phyloP scores from a whole-genome alignment of 2,888 invertebrate species.

The Ornithoptera priamus region DNA sequence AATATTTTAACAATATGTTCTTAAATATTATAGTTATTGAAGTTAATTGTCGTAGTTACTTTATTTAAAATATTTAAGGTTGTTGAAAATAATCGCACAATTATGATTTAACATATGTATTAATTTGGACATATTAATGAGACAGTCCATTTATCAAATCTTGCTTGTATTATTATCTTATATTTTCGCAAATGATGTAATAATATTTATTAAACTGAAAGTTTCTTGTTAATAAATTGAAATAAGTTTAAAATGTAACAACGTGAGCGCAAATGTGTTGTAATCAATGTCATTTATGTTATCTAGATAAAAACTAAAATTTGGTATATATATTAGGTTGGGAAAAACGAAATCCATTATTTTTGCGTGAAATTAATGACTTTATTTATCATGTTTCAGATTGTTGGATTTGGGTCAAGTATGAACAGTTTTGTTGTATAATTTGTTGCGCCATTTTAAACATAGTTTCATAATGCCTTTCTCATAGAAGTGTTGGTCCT shows the following conservation, averaged over 20 bases:
- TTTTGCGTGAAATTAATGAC: too few species aligned
- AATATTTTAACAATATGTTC: not conserved
- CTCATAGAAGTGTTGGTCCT: too few species aligned
- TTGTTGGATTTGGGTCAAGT: too few species aligned
- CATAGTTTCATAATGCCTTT: too few species aligned
- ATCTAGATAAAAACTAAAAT: not conserved
- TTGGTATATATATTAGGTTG: too few species aligned
- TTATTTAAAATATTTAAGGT: not conserved
- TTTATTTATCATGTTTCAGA: too few species aligned
- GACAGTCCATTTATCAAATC: not conserved
- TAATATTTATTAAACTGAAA: not conserved
- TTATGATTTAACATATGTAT: not conserved
- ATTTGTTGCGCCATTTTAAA: too few species aligned
- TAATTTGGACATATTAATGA: not conserved
- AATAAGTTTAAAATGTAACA: not conserved
- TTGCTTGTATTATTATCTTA: slow-evolving; percentile 3
- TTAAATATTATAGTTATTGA: not conserved
- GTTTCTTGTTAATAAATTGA: not conserved
- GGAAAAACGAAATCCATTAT: too few species aligned
- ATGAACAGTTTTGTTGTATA: too few species aligned
- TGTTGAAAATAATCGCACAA: slow-evolving; percentile 16
- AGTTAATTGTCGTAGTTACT: not conserved
- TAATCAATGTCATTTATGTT: not conserved
- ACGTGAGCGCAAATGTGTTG: not conserved
- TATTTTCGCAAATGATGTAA: not conserved